Conservation (phyloP, 2,797 vertebrate species). For the Danio kyathit region DNA sequence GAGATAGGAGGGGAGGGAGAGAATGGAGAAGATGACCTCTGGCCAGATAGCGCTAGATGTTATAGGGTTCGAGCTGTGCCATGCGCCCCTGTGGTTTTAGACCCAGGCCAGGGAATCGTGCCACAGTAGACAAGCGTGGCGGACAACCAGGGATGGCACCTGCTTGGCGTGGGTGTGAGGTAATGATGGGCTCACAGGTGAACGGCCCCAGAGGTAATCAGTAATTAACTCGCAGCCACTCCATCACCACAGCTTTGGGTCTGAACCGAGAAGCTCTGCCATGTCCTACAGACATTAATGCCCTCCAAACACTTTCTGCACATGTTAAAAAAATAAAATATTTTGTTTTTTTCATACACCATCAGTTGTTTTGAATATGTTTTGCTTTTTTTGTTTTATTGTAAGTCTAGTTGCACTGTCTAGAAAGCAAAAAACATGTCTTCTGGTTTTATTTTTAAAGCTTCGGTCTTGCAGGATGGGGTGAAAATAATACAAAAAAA, state of each 20-base stretch:
- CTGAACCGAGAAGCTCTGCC: conserved; percentile 53
- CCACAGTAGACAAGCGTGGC: conserved; percentile 49
- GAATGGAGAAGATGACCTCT: conserved; percentile 55
- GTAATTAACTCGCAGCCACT: conserved; percentile 61
- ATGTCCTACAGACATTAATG: conserved; percentile 59
- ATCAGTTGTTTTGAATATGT: conserved; percentile 12
- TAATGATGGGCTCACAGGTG: conserved; percentile 64
- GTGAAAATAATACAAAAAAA: too few relatives aligned
- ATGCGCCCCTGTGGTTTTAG: conserved; percentile 7
- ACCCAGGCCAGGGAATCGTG: conserved; percentile 42
- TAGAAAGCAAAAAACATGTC: background rate
- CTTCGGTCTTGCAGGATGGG: background rate
- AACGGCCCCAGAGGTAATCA: conserved; percentile 65
- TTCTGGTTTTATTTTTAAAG: conserved; percentile 22
- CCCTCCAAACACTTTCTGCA: conserved; percentile 38
- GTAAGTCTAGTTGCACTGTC: conserved; percentile 11
- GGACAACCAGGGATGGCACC: conserved; percentile 59
- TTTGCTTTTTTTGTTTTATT: conserved; percentile 7
- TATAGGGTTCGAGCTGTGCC: conserved; percentile 3
- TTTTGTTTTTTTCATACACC: background rate
- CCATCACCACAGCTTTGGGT: conserved; percentile 58
- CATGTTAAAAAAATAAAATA: too few relatives aligned
- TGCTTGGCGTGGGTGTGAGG: conserved; percentile 60
- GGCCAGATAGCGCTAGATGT: conserved; percentile 37
- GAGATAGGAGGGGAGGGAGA: conserved; percentile 1